These are phyloP conservation scores for Rhinoderma darwinii DNA, from an alignment of 2,113 vertebrate species.

Conservation along the genomic window DNA sequence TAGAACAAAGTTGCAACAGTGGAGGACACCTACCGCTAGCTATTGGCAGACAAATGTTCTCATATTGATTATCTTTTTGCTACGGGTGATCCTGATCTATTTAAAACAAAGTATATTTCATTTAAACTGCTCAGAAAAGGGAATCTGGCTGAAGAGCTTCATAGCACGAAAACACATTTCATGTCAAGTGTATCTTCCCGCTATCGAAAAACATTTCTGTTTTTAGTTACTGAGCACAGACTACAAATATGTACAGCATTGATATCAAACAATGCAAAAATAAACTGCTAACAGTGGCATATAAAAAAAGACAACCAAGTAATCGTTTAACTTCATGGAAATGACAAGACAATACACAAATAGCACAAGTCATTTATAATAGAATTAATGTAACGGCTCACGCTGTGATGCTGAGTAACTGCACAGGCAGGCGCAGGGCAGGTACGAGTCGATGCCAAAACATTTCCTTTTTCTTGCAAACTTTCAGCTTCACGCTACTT, in stretches of 20 bases:
- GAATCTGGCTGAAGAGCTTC: too few relatives aligned
- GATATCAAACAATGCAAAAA: not conserved
- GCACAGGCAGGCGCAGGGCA: not conserved
- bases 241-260: not conserved
- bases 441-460: slow-evolving; percentile 20
- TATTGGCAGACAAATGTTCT: not conserved
- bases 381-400: not conserved
- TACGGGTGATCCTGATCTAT: not conserved
- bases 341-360: not conserved
- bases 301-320: not conserved
- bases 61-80: not conserved
- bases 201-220: not conserved
- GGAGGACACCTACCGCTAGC: not conserved
- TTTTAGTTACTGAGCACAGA: not conserved
- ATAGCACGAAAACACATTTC: not conserved
- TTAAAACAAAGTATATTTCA: not conserved
- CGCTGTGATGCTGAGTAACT: slow-evolving; percentile 6
- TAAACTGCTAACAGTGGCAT: not conserved
- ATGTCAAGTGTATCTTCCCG: not conserved
- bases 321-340: not conserved
- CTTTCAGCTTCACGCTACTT: slow-evolving; percentile 53
- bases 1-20: not conserved
- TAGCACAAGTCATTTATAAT: not conserved
- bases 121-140: not conserved
- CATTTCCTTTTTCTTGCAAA: slow-evolving; percentile 43